Conservation (phyloP, 2,888 invertebrate genomes). For the Caenorhabditis sinica region DNA sequence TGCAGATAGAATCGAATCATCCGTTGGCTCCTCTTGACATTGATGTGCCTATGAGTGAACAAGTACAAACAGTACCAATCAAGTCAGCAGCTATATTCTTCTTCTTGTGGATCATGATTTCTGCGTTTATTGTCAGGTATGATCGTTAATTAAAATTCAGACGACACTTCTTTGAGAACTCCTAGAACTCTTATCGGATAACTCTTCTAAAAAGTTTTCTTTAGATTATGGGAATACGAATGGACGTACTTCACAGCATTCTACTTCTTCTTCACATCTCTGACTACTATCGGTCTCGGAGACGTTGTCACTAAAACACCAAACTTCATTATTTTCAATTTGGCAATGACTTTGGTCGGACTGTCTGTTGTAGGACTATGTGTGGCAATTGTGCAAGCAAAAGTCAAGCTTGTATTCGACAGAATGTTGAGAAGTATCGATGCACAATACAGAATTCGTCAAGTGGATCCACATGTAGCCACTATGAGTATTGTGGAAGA, state of each 20-base stretch:
- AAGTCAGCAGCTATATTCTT: slow-evolving; percentile 76
- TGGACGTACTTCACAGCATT: slow-evolving; percentile 79
- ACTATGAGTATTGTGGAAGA: slow-evolving; percentile 77
- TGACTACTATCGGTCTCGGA: slow-evolving; percentile 77
- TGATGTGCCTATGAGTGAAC: slow-evolving; percentile 70
- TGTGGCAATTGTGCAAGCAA: slow-evolving; percentile 76
- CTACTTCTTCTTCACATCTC: slow-evolving; percentile 78
- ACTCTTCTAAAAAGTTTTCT: too few species aligned
- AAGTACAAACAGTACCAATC: slow-evolving; percentile 76
- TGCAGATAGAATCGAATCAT: slow-evolving; percentile 73
- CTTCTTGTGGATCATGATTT: slow-evolving; percentile 73
- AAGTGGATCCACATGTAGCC: slow-evolving; percentile 76
- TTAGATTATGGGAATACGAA: slow-evolving; percentile 77
- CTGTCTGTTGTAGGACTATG: slow-evolving; percentile 76
- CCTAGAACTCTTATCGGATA: too few species aligned
- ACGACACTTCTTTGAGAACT: not conserved
- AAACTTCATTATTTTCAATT: slow-evolving; percentile 77
- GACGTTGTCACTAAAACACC: slow-evolving; percentile 79
- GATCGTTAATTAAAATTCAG: too few species aligned
- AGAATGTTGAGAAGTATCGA: slow-evolving; percentile 76
- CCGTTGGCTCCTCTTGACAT: slow-evolving; percentile 71
- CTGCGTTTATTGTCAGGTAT: slow-evolving; percentile 70
- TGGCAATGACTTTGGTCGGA: slow-evolving; percentile 75
- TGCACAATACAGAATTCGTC: slow-evolving; percentile 74
- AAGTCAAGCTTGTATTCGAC: slow-evolving; percentile 76